A percentile compares a stretch with the other conserved stretches of the same genome.
These are phyloP conservation scores for Triops cancriformis DNA, from an alignment of 1,140 invertebrate species.

Conservation along the genomic window DNA sequence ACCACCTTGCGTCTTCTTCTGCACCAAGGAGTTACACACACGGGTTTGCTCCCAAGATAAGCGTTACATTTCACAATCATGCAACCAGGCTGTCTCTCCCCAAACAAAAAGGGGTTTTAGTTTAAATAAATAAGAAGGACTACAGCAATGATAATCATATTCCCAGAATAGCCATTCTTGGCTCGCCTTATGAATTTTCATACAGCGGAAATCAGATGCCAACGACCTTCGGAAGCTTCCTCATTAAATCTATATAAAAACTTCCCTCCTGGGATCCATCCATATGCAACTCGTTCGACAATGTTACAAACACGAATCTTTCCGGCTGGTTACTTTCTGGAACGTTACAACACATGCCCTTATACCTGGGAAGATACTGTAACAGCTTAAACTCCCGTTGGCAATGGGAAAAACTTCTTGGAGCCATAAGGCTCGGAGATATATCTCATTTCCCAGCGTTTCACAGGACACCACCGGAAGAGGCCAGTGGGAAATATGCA, in stretches of 20 bases:
- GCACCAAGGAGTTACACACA: not conserved
- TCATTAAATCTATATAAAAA: not conserved
- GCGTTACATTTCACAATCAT: not conserved
- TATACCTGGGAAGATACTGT: not conserved
- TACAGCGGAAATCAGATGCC: not conserved
- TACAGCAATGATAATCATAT: not conserved
- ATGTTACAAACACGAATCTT: not conserved
- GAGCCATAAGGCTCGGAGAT: not conserved
- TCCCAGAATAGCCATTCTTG: not conserved
- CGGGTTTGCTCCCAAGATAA: not conserved
- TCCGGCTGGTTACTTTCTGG: not conserved
- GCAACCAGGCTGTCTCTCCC: not conserved
- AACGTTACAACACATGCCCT: not conserved
- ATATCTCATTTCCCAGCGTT: not conserved
- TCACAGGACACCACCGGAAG: not conserved
- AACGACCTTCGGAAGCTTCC: not conserved
- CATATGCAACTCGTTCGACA: not conserved
- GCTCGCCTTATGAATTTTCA: not conserved
- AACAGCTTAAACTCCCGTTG: not conserved
- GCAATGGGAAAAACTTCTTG: not conserved
- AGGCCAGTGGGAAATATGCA: constrained; percentile 9
- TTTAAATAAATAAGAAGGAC: not conserved
- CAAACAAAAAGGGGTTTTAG: not conserved
- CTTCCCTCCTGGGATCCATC: not conserved
- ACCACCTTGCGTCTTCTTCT: not conserved